These are phyloP conservation scores for Teleiodes luculella DNA, from an alignment of 2,888 invertebrate genomes.

Conservation along the genomic window DNA sequence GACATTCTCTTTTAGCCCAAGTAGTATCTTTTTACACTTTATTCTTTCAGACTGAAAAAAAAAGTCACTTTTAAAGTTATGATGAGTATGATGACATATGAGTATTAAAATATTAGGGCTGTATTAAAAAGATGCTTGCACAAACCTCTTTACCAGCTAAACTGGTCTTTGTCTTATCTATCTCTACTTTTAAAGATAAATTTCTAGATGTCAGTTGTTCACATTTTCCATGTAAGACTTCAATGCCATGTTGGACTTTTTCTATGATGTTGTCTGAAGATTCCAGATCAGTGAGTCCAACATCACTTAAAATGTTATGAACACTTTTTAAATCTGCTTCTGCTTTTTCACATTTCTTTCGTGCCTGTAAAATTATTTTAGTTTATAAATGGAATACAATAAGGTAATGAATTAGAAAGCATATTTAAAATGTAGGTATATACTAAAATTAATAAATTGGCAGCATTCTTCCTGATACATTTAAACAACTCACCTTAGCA, in stretches of 20 bases:
- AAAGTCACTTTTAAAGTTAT: too few species aligned
- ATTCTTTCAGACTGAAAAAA: constrained; percentile 56
- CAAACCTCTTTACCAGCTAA: constrained; percentile 47
- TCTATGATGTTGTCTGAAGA: constrained; percentile 48
- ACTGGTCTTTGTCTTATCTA: constrained; percentile 52
- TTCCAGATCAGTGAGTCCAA: constrained; percentile 54
- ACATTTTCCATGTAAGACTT: constrained; percentile 52
- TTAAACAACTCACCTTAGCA: constrained; percentile 48
- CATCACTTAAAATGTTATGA: constrained; percentile 51
- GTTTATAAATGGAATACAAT: too few species aligned
- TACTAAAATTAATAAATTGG: too few species aligned
- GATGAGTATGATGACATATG: too few species aligned
- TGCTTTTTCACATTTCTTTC: constrained; percentile 60
- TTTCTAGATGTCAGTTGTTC: constrained; percentile 64
- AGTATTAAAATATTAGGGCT: too few species aligned
- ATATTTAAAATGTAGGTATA: too few species aligned
- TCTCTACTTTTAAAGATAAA: constrained; percentile 57
- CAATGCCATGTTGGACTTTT: constrained; percentile 56
- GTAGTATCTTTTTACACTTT: constrained; percentile 53
- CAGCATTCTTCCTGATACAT: not conserved
- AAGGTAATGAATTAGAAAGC: too few species aligned
- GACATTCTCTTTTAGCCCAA: constrained; percentile 54
- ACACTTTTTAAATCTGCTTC: constrained; percentile 71
- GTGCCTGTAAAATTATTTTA: constrained; percentile 53
- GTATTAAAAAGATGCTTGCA: constrained; percentile 11